These are phyloP conservation scores for Drosophila acutilabella DNA, from an alignment of 2,888 invertebrate genomes.

Conservation along the genomic window DNA sequence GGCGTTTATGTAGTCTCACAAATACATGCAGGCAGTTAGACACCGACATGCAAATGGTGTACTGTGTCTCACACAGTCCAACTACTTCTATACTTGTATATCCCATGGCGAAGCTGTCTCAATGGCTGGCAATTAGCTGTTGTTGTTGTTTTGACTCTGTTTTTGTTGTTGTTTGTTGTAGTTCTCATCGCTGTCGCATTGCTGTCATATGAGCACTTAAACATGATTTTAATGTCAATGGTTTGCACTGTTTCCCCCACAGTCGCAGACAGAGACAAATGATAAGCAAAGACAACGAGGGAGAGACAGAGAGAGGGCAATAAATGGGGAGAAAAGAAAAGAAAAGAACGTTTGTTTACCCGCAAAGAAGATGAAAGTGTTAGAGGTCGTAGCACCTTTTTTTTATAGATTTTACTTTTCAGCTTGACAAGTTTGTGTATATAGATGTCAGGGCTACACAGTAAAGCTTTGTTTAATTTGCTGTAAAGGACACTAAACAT, in stretches of 20 bases:
- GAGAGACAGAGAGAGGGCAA: neutral
- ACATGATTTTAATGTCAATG: constrained; percentile 84
- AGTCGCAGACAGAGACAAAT: constrained; percentile 31
- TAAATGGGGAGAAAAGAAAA: constrained; percentile 19
- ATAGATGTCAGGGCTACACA: constrained; percentile 36
- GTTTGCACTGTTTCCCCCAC: constrained; percentile 52
- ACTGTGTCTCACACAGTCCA: constrained; percentile 48
- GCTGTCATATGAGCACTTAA: constrained; percentile 78
- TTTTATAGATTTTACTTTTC: constrained; percentile 62
- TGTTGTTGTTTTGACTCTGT: constrained; percentile 30
- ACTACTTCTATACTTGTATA: constrained; percentile 23
- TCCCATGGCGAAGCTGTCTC: constrained; percentile 59
- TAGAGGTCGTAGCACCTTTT: constrained; percentile 67
- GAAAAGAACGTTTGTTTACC: constrained; percentile 59
- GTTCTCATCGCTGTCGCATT: constrained; percentile 61
- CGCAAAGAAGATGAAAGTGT: constrained; percentile 73
- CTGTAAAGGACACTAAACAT: constrained; percentile 25
- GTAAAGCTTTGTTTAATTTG: constrained; percentile 31
- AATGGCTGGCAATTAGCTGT: constrained; percentile 72
- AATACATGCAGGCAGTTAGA: constrained; percentile 1
- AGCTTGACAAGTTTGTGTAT: constrained; percentile 25
- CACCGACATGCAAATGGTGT: constrained; percentile 57
- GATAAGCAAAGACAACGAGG: neutral
- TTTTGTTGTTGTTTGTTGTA: constrained; percentile 23
- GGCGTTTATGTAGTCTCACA: constrained; percentile 32